Base-by-base conservation (phyloP, 2,888 invertebrate genomes). In the Cremastinae sp. region DNA sequence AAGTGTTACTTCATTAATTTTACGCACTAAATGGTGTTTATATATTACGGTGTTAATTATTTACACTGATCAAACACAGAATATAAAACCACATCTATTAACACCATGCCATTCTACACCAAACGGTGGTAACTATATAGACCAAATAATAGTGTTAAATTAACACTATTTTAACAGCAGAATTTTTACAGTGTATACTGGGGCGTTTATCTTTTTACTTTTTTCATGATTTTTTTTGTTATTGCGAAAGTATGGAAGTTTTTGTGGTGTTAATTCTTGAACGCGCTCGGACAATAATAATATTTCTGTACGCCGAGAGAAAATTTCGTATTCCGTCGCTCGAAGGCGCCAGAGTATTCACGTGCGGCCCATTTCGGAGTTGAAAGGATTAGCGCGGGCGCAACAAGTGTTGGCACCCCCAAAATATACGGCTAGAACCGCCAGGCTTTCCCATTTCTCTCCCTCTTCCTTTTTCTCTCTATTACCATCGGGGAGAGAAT, bases 341-440 rank as follows among this genome's bases (percentile, higher is more conserved):
- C 18, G 18, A 0, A 1, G 14, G 18, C 22, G 28, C 22, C 22
- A 9, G 54, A 14, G 9, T 56, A n/a, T 58, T 47, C 14, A 9
- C 10, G 61, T 4, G 28, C 18, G n/a, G 34, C 4, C 41, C 41
- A 65, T 53, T 65, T 53, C 18, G 59, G 7, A 22, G 41, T 58
- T 70, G 34, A 62, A 62, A 47, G 54, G 43, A 69, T 69, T 61
- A 14, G 45, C 20, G 54, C 34, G 45, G 45, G 62, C 7, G 70
- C 70, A 70, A 70, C 61, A 70, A 62, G 61, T 66, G 66, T 54
- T 62, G 61, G 61, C 54, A 58, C 38, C 22, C 14, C 62, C 53
- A 59, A 70, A 70, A 70, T 70, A 28, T 28, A 70, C 54, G 34
- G 14, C 69, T 53, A 61, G 61, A 53, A 41, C 61, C 51, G 36